Base-by-base conservation (phyloP, 2,797 vertebrate genomes). In the Macroramphosus scolopax region DNA sequence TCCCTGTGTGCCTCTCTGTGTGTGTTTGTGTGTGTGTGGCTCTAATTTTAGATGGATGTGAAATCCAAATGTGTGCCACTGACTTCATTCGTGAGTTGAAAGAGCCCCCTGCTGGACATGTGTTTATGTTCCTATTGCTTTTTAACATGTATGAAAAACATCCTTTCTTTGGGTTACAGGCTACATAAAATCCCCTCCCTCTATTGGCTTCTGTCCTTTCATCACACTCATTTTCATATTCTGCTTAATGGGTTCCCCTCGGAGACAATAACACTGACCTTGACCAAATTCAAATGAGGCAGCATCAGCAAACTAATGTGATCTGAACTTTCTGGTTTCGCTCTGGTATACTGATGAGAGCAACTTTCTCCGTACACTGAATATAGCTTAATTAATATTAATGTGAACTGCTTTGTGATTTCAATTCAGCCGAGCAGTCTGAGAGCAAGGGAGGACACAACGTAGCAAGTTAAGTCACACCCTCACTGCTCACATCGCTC, bases 71-170 rank as follows among this genome's bases (percentile, higher is more conserved):
- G 41, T 51, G 25, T 68, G 36, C 42, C 20, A 8, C 43, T 37
- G n/a, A 13, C 26, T 81, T 76, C 61, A 86, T 88, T 78, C 76
- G 79, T 88, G 81, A 74, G 80, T 65, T 62, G 31, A 83, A 82
- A 81, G 80, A 74, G 83, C 82, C 86, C 83, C 81, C 86, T 88
- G 75, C 77, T 88, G 86, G 82, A 73, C 31, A 8, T 49, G 4
- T 26, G 35, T 72, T 63, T 67, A 39, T 52, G 37, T 58, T 62
- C 18, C 41, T 24, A 17, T 37, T 58, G 31, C 54, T 52, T 67
- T 26, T 67, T 26, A 11, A 31, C 3, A 6, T 22, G 20, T 6
- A 22, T 22, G 20, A 24, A 65, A n/a, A n/a, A 65, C 46, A 24
- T 38, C 26, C 20, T 67, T 52, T 60, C 28, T 64, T 54, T 74